phyloP scores from a whole-genome alignment of 2,888 invertebrate species.

The Tiliacea aurago region DNA sequence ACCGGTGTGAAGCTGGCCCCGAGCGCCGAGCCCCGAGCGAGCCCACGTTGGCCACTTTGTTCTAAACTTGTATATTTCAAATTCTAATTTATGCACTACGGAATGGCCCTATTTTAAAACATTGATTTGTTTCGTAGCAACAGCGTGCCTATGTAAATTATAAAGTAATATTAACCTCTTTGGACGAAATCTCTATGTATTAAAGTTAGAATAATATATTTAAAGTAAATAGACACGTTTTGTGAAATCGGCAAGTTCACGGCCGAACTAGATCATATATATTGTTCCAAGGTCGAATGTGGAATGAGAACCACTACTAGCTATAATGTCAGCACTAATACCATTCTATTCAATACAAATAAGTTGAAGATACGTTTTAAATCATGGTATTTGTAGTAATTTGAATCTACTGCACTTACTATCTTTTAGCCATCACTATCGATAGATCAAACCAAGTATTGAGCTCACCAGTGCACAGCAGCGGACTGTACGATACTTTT shows the following conservation, averaged over 20 bases:
- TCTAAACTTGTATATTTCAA: constrained; percentile 28
- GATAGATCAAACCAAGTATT: not conserved
- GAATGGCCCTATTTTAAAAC: constrained; percentile 31
- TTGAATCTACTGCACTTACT: not conserved
- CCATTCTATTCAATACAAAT: not conserved
- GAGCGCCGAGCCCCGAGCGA: not conserved
- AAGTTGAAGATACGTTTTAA: not conserved
- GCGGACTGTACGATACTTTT: not conserved
- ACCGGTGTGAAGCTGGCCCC: too few species aligned
- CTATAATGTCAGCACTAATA: not conserved
- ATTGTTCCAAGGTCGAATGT: constrained; percentile 22
- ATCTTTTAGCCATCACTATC: not conserved
- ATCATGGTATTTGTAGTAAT: not conserved
- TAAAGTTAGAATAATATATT: constrained; percentile 33
- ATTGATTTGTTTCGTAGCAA: constrained; percentile 38
- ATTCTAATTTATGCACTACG: constrained; percentile 49
- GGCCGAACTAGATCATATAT: constrained; percentile 49
- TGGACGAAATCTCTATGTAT: constrained; percentile 29
- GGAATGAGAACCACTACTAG: not conserved
- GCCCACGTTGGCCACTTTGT: not conserved
- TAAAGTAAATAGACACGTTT: constrained; percentile 52
- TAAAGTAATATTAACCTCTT: constrained; percentile 55
- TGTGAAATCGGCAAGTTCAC: constrained; percentile 61
- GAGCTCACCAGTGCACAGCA: not conserved
- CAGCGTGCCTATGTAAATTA: constrained; percentile 51